Base-by-base conservation (phyloP, 2,113 vertebrate genomes). In the Micromys minutus region DNA sequence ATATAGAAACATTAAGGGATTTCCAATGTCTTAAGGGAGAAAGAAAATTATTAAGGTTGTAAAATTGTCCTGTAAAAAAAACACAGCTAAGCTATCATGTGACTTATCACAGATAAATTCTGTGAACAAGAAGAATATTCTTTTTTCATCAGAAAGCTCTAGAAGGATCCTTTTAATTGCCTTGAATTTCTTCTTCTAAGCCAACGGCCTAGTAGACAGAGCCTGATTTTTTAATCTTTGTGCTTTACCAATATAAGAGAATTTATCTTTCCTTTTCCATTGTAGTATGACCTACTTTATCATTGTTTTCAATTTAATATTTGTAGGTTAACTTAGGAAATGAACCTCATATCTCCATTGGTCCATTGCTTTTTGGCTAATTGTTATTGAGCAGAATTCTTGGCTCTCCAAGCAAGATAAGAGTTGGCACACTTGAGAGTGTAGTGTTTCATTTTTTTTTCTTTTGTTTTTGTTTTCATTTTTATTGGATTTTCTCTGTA, bases 161-260 rank as follows among this genome's bases (percentile, higher is more conserved):
- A 3, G 22, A n/a, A 71, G 24, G 63, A 52, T 3, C 1, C 2
- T 1, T 0, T 12, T 6, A 3, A 26, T 3, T 45, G 12, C 55
- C 36, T 45, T 34, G 0, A 22, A 24, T 45, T 9, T n/a, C 36
- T 7, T 45, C 16, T 17, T 5, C 2, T 7, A 34, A 4, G 52
- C 2, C 10, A 6, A 24, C 1, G 80, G 11, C 6, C 24, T 77
- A 36, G 11, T 31, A 13, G 50, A 36, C 4, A 19, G 15, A 47
- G 1, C 3, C 3, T 2, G 17, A 4, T 31, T 1, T n/a, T n/a
- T 4, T n/a, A n/a, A 4, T 31, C 3, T n/a, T 34, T 4, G 26
- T 5, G 65, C 61, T 29, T 7, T 22, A 19, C 3, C 2, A 3
- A 31, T 21, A 7, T 0, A 17, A 5, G 8, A 50, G 11, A 6